Evolutionary conservation across 2,888 invertebrate species (phyloP), one percentile per base, ranked within the genome.

Genomic region (Torymus texanus): DNA sequence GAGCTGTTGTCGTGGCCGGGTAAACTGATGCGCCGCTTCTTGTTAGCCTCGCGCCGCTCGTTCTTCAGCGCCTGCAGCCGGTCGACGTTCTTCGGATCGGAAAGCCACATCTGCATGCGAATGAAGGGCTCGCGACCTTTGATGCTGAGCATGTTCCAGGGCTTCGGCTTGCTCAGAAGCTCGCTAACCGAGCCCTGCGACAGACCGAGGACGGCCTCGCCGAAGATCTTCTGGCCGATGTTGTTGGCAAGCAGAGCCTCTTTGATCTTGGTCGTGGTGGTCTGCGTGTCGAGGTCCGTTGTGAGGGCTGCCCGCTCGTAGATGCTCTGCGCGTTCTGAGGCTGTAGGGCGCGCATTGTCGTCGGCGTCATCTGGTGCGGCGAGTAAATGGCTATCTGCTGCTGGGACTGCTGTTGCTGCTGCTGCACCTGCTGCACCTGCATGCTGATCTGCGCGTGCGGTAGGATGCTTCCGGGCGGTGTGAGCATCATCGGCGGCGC

Each of bases 91-190:
- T 97, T 96, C 12, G 97, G 95, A 89, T 99, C 98, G 85, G 97
- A 96, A 53, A 98, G 92, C 99, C 99, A 99, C 82, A 98, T 91
- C 89, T 98, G 98, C 98, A 98, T 98, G 72, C 97, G 92, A 84
- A 98, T 97, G 91, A 98, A 98, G 0, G 98, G 97, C 88, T 99
- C 99, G 51, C 98, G 93, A 0, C 99, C 99, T 90, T 98, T 98
- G 89, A 98, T 97, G 88, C 98, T 98, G 75, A 99, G 93, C 98
- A 98, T 98, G 89, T 98, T 98, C 98, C 99, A 99, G 0, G 98
- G 98, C 88, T 99, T 99, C 4, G 99, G 99, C 90, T 98, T 98
- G 81, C 98, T 98, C 10, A 99, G 92, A 82, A 99, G 92, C 91
- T 99, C 99, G 87, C 98, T 98, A 13, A 98, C 98, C 2, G 98